Evolutionary conservation across 1,140 invertebrate species (phyloP).

Genomic region (Eriosoma lanigerum): DNA sequence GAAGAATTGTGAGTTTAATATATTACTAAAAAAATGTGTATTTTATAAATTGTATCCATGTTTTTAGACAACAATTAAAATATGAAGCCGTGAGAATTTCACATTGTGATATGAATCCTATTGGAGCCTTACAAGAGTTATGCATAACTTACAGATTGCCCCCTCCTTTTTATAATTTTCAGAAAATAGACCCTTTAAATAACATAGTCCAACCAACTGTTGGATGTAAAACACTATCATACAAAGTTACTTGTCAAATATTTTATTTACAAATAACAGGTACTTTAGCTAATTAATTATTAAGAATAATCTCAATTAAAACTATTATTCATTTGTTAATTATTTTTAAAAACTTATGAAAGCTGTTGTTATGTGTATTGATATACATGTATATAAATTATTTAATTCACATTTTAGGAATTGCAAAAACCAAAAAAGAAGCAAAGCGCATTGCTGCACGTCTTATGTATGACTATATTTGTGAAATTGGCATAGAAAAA

Average conservation of each 20-base stretch:
- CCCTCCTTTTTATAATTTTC: slow-evolving; percentile 6
- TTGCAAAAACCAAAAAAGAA: background rate
- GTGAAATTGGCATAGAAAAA: background rate
- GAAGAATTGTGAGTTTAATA: background rate
- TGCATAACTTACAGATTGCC: slow-evolving; percentile 6
- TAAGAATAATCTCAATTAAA: no score
- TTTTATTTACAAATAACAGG: slow-evolving; percentile 23
- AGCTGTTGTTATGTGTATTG: no score
- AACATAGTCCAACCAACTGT: background rate
- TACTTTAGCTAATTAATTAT: background rate
- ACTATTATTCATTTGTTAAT: no score
- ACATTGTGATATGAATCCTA: slow-evolving; percentile 37
- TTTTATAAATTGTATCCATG: background rate
- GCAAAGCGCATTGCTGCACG: slow-evolving; percentile 21
- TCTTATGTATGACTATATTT: background rate
- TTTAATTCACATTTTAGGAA: slow-evolving; percentile 26
- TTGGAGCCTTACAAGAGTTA: slow-evolving; percentile 33
- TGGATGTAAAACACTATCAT: background rate
- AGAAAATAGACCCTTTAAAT: background rate
- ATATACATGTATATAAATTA: background rate
- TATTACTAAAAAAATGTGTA: background rate
- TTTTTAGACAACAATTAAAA: background rate
- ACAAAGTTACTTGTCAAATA: slow-evolving; percentile 14
- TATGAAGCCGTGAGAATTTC: slow-evolving; percentile 1
- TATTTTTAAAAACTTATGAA: no score